Conservation (phyloP, 1,140 invertebrate species). For the Lineus longissimus region DNA sequence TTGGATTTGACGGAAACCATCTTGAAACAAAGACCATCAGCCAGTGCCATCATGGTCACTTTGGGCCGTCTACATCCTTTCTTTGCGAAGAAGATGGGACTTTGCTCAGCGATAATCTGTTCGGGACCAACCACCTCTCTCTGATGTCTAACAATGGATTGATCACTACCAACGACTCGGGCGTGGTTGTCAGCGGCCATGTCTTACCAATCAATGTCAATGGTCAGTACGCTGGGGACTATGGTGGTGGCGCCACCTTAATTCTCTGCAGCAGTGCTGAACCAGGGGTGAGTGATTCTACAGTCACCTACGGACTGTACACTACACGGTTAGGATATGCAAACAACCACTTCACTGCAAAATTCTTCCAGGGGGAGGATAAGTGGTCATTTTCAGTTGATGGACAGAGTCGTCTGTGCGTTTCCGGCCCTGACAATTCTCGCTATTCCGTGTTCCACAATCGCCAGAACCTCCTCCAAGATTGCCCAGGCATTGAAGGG, state of each 20-base stretch:
- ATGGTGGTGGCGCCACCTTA: conserved; percentile 22
- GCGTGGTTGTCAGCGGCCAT: conserved; percentile 19
- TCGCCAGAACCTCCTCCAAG: conserved; percentile 17
- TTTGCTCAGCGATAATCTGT: conserved; percentile 22
- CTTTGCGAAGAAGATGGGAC: conserved; percentile 25
- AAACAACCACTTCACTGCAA: conserved; percentile 19
- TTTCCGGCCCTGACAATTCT: conserved; percentile 14
- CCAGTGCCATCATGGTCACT: conserved; percentile 25
- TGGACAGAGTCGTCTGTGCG: conserved; percentile 13
- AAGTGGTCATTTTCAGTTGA: conserved; percentile 24
- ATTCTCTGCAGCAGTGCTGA: conserved; percentile 23
- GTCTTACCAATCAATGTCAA: conserved; percentile 21
- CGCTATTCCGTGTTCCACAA: conserved; percentile 28
- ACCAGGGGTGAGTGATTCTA: not conserved
- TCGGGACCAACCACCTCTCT: conserved; percentile 28
- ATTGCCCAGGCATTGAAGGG: not conserved
- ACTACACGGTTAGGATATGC: conserved; percentile 26
- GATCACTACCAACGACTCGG: conserved; percentile 26
- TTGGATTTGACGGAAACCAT: conserved; percentile 35
- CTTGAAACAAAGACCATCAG: conserved; percentile 11
- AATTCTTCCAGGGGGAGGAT: conserved; percentile 26
- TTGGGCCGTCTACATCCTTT: conserved; percentile 21
- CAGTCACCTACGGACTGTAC: conserved; percentile 17
- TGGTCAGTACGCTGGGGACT: conserved; percentile 12
- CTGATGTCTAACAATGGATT: conserved; percentile 26